A percentile compares a stretch with the other conserved stretches of the same genome.
Conservation (phyloP, 2,888 invertebrate genomes). For the Agrotis exclamationis region DNA sequence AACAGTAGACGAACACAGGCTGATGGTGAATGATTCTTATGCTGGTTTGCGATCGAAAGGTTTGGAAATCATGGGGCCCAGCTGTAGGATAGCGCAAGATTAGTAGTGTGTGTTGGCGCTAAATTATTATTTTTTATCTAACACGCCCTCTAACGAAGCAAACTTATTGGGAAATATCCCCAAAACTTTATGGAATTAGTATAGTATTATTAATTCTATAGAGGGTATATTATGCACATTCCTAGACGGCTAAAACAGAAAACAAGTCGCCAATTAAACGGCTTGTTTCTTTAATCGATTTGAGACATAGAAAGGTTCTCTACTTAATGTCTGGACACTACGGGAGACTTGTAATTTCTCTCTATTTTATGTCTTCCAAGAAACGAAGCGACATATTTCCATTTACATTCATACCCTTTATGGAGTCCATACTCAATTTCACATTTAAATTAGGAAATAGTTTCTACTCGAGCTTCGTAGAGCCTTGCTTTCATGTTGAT, state of each 20-base stretch:
- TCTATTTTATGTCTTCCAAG: slow-evolving; percentile 1
- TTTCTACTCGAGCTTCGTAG: slow-evolving; percentile 12
- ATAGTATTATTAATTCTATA: not conserved
- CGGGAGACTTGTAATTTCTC: not conserved
- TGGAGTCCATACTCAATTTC: not conserved
- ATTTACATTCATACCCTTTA: not conserved
- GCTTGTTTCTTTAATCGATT: not conserved
- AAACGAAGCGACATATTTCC: not conserved
- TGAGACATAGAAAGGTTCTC: not conserved
- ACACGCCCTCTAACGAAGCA: not conserved
- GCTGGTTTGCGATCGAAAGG: not conserved
- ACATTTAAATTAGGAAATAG: slow-evolving; percentile 32
- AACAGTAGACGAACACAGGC: no score
- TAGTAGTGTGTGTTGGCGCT: no score
- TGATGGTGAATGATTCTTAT: not conserved
- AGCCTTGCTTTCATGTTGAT: slow-evolving; percentile 25
- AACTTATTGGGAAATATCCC: not conserved
- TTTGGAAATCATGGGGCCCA: not conserved
- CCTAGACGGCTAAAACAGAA: not conserved
- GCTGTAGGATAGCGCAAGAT: no score
- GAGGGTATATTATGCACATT: not conserved
- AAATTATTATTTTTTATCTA: not conserved
- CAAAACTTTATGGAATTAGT: no score
- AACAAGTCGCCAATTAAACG: no score
- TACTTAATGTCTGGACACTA: not conserved